Conservation (phyloP, 2,888 invertebrate species). For the Ptilodon capucinus region DNA sequence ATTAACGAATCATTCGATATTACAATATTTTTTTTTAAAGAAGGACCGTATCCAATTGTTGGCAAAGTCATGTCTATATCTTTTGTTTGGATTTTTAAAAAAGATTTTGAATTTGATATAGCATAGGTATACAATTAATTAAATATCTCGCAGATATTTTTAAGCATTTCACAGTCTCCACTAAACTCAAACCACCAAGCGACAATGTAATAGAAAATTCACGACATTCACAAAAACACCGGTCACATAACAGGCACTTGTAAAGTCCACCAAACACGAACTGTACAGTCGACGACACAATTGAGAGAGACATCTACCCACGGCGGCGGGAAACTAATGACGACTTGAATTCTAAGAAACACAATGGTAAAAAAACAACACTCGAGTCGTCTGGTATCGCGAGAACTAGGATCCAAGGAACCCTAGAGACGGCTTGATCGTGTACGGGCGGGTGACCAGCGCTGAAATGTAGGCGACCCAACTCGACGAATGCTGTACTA, state of each 20-base stretch:
- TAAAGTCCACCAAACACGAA: constrained; percentile 24
- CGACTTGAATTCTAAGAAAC: constrained; percentile 35
- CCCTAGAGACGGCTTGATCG: constrained; percentile 47
- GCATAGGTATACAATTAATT: no score
- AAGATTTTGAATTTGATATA: no score
- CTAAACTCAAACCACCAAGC: not conserved
- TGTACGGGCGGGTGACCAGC: constrained; percentile 46
- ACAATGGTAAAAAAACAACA: constrained; percentile 29
- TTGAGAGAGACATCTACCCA: constrained; percentile 35
- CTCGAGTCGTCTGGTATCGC: constrained; percentile 37
- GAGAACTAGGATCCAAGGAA: constrained; percentile 41
- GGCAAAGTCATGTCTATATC: no score
- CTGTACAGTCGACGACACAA: constrained; percentile 28
- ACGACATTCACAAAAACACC: not conserved
- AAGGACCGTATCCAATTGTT: no score
- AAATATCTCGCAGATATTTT: not conserved
- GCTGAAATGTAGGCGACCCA: constrained; percentile 20
- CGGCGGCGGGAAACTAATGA: constrained; percentile 35
- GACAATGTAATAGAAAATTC: constrained; percentile 1
- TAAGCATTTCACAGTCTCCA: not conserved
- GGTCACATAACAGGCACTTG: constrained; percentile 21
- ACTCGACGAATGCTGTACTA: not conserved
- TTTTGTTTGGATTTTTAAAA: no score
- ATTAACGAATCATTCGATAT: no score
- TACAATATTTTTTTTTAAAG: no score